These are phyloP conservation scores for Brachypodius melanocephalos DNA, from an alignment of 2,113 vertebrate species.

Conservation along the genomic window DNA sequence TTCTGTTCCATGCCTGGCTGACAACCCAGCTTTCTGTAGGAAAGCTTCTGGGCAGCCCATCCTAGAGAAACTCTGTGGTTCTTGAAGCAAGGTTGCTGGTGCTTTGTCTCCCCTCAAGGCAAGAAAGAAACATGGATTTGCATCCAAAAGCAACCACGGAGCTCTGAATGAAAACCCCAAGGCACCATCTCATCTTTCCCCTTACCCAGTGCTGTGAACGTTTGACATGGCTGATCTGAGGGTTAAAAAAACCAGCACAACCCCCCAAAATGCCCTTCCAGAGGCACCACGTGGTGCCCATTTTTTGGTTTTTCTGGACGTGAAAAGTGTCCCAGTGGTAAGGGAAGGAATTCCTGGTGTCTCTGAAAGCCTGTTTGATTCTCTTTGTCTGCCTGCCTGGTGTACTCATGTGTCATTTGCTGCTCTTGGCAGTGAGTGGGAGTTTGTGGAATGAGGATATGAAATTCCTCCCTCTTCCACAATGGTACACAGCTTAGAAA, in stretches of 20 bases:
- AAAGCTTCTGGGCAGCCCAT: neutral
- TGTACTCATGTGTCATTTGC: neutral
- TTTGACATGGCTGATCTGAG: neutral
- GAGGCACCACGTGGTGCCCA: neutral
- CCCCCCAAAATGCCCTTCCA: rapidly evolving
- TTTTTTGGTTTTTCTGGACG: neutral
- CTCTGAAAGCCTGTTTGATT: neutral
- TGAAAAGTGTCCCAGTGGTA: neutral
- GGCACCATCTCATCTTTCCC: neutral
- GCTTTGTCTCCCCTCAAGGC: neutral
- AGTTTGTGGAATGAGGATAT: neutral
- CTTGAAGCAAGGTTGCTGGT: neutral
- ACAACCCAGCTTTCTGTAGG: neutral
- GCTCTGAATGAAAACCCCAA: neutral
- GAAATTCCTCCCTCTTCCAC: neutral
- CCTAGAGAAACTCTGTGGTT: neutral
- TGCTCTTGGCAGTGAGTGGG: neutral
- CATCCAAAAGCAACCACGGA: rapidly evolving
- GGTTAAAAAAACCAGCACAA: neutral
- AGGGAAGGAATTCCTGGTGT: neutral
- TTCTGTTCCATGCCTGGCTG: neutral
- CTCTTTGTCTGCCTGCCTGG: neutral
- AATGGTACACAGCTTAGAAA: neutral
- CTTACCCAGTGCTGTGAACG: neutral
- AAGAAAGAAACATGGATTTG: neutral